Percentiles rank a stretch among this genome's conserved stretches.
phyloP scores from a whole-genome alignment of 2,888 invertebrate species.

The Drosophila prolongata region DNA sequence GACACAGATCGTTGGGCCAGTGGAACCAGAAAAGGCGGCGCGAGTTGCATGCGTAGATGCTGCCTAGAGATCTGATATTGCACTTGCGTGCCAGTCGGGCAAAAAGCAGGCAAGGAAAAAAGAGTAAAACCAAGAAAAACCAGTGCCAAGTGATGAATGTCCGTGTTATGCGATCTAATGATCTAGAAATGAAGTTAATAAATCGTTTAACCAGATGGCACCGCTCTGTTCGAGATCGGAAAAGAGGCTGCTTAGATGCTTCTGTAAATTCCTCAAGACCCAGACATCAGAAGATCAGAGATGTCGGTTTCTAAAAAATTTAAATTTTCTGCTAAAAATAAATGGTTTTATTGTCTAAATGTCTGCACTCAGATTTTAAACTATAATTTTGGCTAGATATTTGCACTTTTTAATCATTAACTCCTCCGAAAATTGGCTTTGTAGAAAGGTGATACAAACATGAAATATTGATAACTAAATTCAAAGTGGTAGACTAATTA shows the following conservation, averaged over 20 bases:
- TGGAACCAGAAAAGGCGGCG: slow-evolving; percentile 48
- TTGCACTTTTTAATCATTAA: too few species aligned
- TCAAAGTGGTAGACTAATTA: too few species aligned
- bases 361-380: too few species aligned
- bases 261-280: not conserved
- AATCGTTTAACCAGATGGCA: slow-evolving; percentile 82
- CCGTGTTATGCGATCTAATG: slow-evolving; percentile 84
- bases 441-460: too few species aligned
- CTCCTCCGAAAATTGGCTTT: too few species aligned
- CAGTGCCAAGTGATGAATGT: slow-evolving; percentile 82
- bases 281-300: slow-evolving; percentile 10
- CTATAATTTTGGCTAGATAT: too few species aligned
- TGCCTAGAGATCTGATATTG: slow-evolving; percentile 56
- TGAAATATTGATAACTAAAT: too few species aligned
- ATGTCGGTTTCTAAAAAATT: not conserved
- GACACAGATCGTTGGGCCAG: slow-evolving; percentile 50
- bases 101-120: slow-evolving; percentile 8
- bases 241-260: slow-evolving; percentile 12
- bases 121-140: slow-evolving; percentile 9
- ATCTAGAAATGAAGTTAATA: slow-evolving; percentile 84
- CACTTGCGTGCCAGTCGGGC: slow-evolving; percentile 38
- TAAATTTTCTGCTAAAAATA: not conserved
- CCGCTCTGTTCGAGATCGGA: slow-evolving; percentile 35
- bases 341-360: too few species aligned
- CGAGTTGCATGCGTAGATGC: slow-evolving; percentile 74